Evolutionary conservation across 2,888 invertebrate genomes (phyloP).

Genomic region (Mesorhabditis sp.): DNA sequence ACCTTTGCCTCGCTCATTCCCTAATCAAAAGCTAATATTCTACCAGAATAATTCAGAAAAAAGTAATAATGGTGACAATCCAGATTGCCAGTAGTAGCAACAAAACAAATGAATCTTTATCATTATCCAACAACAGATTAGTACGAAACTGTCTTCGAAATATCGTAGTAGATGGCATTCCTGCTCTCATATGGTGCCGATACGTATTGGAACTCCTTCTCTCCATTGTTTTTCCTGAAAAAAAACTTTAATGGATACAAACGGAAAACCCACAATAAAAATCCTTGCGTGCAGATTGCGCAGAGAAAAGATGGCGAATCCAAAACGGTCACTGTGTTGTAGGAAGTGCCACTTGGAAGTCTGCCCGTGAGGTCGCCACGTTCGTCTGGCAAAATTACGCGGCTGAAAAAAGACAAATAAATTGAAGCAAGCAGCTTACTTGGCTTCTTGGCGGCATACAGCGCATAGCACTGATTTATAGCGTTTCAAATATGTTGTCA

Average conservation of each 20-base stretch:
- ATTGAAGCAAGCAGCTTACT: neutral
- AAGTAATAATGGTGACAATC: too few relatives aligned
- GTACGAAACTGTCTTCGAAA: too few relatives aligned
- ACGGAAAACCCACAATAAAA: too few relatives aligned
- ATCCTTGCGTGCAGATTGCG: neutral
- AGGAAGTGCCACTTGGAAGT: too few relatives aligned
- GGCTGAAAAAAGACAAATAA: neutral
- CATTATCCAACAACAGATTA: too few relatives aligned
- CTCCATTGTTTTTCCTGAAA: neutral
- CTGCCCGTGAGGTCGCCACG: neutral
- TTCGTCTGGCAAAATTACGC: neutral
- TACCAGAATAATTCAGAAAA: too few relatives aligned
- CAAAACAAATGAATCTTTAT: too few relatives aligned
- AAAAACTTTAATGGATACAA: too few relatives aligned
- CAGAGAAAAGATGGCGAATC: neutral
- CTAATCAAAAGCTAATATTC: too few relatives aligned
- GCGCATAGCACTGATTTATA: neutral
- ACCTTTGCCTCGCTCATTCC: neutral
- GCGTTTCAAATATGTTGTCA: neutral
- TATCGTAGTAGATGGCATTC: slow-evolving; percentile 12
- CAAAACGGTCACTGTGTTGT: neutral
- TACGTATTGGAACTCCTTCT: neutral
- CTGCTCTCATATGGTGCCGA: slow-evolving; percentile 7
- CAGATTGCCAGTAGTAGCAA: too few relatives aligned
- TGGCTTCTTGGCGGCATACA: neutral